These are phyloP conservation scores for Diorhabda carinulata DNA, from an alignment of 1,140 invertebrate species.

Conservation along the genomic window DNA sequence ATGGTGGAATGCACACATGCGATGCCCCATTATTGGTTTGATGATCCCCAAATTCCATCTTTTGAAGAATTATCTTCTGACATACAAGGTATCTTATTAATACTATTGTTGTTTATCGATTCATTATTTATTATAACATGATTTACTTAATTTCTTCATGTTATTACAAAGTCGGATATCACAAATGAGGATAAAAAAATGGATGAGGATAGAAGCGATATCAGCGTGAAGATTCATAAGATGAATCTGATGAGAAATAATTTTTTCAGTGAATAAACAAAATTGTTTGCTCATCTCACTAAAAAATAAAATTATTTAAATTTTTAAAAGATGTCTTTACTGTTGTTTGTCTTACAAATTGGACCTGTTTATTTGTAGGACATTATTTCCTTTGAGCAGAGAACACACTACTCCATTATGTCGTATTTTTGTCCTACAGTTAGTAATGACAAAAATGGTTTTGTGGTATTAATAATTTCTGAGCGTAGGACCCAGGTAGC, in stretches of 20 bases:
- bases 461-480: neutral
- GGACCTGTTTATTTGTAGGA: conserved; percentile 1
- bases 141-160: neutral
- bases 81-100: conserved; percentile 8
- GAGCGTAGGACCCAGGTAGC: too few species aligned
- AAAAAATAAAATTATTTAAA: too few species aligned
- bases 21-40: conserved; percentile 12
- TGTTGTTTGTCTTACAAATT: neutral
- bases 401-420: neutral
- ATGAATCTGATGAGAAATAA: too few species aligned
- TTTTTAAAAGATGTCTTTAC: too few species aligned
- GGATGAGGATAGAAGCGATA: too few species aligned
- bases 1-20: conserved; percentile 12
- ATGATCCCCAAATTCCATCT: conserved; percentile 8
- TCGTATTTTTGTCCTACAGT: conserved; percentile 4
- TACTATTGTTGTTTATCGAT: neutral
- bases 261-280: too few species aligned
- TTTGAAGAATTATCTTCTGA: conserved; percentile 7
- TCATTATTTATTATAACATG: neutral
- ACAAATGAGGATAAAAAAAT: neutral
- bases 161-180: neutral
- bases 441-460: conserved; percentile 2
- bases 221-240: too few species aligned
- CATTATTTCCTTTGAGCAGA: neutral
- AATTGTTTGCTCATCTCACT: too few species aligned